Conservation (phyloP, 1,140 invertebrate species). For the Gyrodactylus salaris region DNA sequence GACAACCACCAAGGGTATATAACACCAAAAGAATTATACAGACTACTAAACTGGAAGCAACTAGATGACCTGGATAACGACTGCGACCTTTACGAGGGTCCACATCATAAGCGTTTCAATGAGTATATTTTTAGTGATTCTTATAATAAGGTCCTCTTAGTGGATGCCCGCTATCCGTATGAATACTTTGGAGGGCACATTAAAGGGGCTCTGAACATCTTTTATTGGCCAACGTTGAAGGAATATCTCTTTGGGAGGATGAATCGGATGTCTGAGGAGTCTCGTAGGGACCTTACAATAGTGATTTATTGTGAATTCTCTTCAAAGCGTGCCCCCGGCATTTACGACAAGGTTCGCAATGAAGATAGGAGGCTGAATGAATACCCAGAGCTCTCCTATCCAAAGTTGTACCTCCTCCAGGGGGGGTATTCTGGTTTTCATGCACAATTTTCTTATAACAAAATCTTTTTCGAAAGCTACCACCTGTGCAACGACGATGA, state of each 20-base stretch:
- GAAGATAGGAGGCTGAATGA: background rate
- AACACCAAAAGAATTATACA: background rate
- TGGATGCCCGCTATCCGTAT: slow-evolving; percentile 3
- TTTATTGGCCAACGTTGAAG: slow-evolving; percentile 35
- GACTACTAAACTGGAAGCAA: background rate
- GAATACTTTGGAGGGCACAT: slow-evolving; percentile 2
- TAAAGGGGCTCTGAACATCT: background rate
- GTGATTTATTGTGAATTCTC: slow-evolving; percentile 97
- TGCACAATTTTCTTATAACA: background rate
- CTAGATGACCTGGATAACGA: background rate
- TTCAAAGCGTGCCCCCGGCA: slow-evolving; percentile 53
- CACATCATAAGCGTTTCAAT: background rate
- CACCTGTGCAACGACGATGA: background rate
- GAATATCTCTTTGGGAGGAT: slow-evolving; percentile 27
- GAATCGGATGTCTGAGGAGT: background rate
- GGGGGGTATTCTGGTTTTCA: background rate
- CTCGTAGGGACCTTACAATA: slow-evolving; percentile 18
- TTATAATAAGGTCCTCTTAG: background rate
- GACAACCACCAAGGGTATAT: too few relatives aligned
- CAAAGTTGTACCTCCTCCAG: background rate
- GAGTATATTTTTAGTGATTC: background rate
- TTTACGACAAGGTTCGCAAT: slow-evolving; percentile 19
- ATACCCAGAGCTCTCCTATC: background rate
- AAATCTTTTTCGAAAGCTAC: background rate
- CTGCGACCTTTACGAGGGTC: background rate